Evolutionary conservation across 2,797 vertebrate species (phyloP), one percentile per base, ranked within the genome.

Genomic region (Brotogeris chrysoptera): DNA sequence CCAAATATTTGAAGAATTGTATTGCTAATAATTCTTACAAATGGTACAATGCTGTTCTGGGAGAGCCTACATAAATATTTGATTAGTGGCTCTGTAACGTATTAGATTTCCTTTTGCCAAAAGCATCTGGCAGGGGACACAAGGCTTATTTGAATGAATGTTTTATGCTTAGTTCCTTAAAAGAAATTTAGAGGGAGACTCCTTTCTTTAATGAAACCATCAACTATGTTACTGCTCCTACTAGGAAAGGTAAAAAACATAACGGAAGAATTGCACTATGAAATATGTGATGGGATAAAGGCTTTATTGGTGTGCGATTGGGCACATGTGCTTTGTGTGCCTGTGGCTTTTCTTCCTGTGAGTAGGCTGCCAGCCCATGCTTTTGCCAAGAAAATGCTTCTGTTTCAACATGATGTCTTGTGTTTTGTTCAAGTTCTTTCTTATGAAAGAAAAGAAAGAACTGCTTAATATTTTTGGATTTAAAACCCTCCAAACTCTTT

Each of bases 21-120:
- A 61, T 91, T 57, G 82, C 44, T 93, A 82, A 94, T 95, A 96
- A 92, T 88, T 95, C 95, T 92, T 93, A 92, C 87, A 90, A 93
- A 88, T 65, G 82, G 41, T 86, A 68, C 91, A 95, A 34, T 84
- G 74, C 74, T 88, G 73, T 95, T 97, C 86, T 95, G 60, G 80
- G 93, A 91, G 88, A 84, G 49, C 86, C 73, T 71, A 41, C 88
- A 94, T 98, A 94, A 98, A 98, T 98, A 95, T 97, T 98, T 98
- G 95, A 98, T 97, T 95, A 91, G 93, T 53, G 86, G 88, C 80
- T 95, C 65, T 95, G 81, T 96, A 94, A 90, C 95, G 77, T 95
- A 97, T 94, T 97, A 92, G 90, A 80, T 94, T 97, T 95, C 95
- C 92, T 92, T 94, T 92, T 95, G 93, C 93, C 87, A 93, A 94